These are phyloP conservation scores for Phocoena sinus DNA, from an alignment of 2,113 vertebrate species.

Conservation along the genomic window DNA sequence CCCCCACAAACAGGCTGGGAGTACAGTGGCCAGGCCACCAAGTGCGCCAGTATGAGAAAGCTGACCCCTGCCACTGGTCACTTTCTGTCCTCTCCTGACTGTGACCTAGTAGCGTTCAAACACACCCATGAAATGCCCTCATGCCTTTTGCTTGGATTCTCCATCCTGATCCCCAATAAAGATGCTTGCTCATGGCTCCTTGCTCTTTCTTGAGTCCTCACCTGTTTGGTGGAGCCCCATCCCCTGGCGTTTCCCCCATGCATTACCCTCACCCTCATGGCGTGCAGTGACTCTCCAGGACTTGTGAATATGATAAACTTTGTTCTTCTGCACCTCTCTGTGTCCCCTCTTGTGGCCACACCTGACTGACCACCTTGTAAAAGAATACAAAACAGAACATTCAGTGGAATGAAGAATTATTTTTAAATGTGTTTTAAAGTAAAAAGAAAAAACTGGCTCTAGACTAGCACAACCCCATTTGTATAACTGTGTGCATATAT, in stretches of 20 bases:
- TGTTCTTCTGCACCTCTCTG: not conserved
- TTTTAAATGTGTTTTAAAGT: not conserved
- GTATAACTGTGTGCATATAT: not conserved
- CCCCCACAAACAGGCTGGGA: not conserved
- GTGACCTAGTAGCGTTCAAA: not conserved
- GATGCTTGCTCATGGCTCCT: not conserved
- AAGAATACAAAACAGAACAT: not conserved
- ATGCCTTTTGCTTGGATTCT: not conserved
- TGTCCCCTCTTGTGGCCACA: not conserved
- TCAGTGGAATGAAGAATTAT: not conserved
- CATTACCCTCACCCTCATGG: not conserved
- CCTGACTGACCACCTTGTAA: not conserved
- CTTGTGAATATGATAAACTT: not conserved
- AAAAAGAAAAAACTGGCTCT: not conserved
- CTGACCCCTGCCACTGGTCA: too few species aligned
- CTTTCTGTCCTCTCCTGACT: not conserved
- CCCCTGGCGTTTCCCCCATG: not conserved
- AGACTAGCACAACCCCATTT: not conserved
- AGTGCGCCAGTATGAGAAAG: not conserved
- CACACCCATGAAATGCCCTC: not conserved
- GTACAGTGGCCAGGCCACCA: not conserved
- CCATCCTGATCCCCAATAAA: not conserved
- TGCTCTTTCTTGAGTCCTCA: not conserved
- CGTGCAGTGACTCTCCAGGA: not conserved
- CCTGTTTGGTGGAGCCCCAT: not conserved